Base-by-base conservation (phyloP, 1,140 invertebrate genomes). In the Saccostrea glomerata region DNA sequence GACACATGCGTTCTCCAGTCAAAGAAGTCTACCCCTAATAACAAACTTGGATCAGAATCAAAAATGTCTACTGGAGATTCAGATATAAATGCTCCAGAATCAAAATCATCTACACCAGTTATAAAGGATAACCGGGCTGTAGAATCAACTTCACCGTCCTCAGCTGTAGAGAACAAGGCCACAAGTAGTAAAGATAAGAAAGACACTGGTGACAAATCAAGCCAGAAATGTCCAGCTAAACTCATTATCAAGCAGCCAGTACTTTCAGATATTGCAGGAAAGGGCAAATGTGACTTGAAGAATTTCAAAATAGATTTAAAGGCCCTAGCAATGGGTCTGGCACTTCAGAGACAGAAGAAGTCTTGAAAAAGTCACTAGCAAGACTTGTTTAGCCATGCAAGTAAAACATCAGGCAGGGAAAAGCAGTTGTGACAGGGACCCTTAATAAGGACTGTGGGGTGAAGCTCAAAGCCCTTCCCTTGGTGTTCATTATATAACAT, bases 261-360 rank as follows among this genome's bases (percentile, higher is more conserved):
- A 63, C 15, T 6, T 4, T 63, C 58, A 63, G 58, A 17, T 12
- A 11, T 36, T 30, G 25, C 30, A 15, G 70, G 25, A 25, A 77
- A 77, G 25, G 13, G 25, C 4, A 15, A 30, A 1, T 30, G 23
- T 30, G 70, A 77, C 25, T 36, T 77, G 23, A 77, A 77, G 25
- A 77, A 77, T 25, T 77, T 77, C 13, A 77, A 11, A 25, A 30
- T 77, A 77, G 70, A 77, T 77, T 77, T 77, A 15, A 77, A 36
- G 15, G 70, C 70, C 30, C 30, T 77, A 77, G 70, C 70, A 12
- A 36, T 77, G 70, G 25, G 30, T 15, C 23, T 77, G 70, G 70
- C 70, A 5, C 23, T 15, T 30, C 23, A 30, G 25, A 77, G 25
- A 36, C 70, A 77, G 30, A 77, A 77, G 70, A 77, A 77, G 25